Evolutionary conservation across 2,888 invertebrate species (phyloP).

Genomic region (Machimus atricapillus): DNA sequence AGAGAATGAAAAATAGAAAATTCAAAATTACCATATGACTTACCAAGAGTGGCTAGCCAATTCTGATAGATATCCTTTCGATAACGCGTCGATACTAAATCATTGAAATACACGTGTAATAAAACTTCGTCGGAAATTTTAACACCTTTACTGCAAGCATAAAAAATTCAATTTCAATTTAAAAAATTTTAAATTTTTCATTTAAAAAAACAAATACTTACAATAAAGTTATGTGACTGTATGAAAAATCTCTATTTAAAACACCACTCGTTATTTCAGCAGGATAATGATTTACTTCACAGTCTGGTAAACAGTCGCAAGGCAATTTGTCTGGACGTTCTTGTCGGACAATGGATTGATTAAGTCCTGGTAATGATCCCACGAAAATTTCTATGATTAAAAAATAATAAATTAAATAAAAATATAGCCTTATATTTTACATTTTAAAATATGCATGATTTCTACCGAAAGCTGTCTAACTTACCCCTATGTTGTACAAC

Average conservation of each 20-base stretch:
- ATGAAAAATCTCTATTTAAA: conserved; percentile 62
- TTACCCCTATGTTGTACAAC: conserved; percentile 56
- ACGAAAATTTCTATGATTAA: conserved; percentile 50
- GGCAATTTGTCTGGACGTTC: conserved; percentile 45
- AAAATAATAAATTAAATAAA: not conserved
- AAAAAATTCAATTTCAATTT: not conserved
- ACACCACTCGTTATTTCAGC: conserved; percentile 70
- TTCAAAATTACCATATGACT: not conserved
- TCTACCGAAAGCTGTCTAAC: no score
- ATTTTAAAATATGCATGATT: no score
- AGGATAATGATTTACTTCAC: conserved; percentile 69
- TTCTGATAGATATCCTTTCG: conserved; percentile 72
- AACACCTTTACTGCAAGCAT: conserved; percentile 60
- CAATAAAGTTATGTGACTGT: conserved; percentile 56
- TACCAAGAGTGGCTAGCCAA: conserved; percentile 76
- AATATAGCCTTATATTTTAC: no score
- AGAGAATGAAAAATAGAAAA: not conserved
- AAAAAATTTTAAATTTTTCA: not conserved
- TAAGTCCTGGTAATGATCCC: conserved; percentile 62
- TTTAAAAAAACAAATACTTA: not conserved
- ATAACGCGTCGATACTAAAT: conserved; percentile 72
- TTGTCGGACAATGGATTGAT: conserved; percentile 44
- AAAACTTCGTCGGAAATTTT: conserved; percentile 66
- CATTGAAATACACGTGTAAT: conserved; percentile 72
- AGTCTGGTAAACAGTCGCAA: conserved; percentile 70